A percentile compares a stretch with the other conserved stretches of the same genome.
Evolutionary conservation across 92 coral and sea anemone species (phyloP).

Genomic region (Paramuricea clavata): DNA sequence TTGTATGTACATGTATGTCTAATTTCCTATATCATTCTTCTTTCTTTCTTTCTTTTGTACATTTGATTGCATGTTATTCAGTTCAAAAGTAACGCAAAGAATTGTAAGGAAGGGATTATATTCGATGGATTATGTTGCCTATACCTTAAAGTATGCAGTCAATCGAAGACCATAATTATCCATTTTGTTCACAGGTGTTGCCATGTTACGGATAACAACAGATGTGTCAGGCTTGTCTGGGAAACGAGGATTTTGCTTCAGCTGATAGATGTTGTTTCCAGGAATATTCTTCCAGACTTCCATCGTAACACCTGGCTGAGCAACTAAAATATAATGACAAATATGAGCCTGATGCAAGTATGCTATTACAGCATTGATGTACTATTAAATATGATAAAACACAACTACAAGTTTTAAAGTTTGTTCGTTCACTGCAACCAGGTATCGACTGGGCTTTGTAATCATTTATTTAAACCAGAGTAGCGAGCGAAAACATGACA

Average conservation of each 20-base stretch:
- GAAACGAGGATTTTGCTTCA: slow-evolving; percentile 11
- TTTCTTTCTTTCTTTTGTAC: too few species aligned
- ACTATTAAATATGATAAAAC: too few species aligned
- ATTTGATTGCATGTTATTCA: too few species aligned
- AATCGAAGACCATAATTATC: slow-evolving; percentile 6
- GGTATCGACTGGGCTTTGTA: too few species aligned
- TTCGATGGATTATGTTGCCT: background rate
- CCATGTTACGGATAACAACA: background rate
- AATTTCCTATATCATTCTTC: too few species aligned
- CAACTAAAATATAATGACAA: background rate
- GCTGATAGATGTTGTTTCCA: background rate
- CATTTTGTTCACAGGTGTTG: background rate
- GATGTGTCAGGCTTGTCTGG: background rate
- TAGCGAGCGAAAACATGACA: too few species aligned
- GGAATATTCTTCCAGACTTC: background rate
- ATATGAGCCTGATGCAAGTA: too few species aligned
- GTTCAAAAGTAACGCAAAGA: background rate
- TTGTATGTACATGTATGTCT: too few species aligned
- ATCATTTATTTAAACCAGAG: too few species aligned
- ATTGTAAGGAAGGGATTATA: background rate
- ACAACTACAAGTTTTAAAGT: too few species aligned
- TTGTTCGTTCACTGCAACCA: too few species aligned
- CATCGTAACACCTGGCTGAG: slow-evolving; percentile 6
- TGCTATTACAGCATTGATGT: too few species aligned
- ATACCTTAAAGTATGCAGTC: slow-evolving; percentile 7